These are phyloP conservation scores for Vesta saturnalis DNA, from an alignment of 2,888 invertebrate species.

Conservation along the genomic window DNA sequence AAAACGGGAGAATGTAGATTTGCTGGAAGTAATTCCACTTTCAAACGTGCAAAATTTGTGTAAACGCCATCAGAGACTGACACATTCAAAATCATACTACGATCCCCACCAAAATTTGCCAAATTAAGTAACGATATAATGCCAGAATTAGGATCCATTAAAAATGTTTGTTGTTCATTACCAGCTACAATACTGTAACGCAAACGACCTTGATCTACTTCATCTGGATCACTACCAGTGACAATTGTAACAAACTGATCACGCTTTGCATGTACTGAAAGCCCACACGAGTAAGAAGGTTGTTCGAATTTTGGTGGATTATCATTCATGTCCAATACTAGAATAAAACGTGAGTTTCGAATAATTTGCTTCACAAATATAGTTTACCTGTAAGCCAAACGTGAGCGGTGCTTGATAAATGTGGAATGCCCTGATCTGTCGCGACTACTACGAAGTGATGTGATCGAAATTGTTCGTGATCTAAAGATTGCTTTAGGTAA, in stretches of 20 bases:
- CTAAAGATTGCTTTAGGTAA: slow-evolving; percentile 80
- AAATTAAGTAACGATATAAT: slow-evolving; percentile 78
- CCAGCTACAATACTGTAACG: slow-evolving; percentile 85
- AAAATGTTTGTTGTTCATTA: slow-evolving; percentile 80
- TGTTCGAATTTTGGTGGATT: slow-evolving; percentile 89
- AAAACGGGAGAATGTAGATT: slow-evolving; percentile 85
- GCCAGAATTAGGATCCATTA: slow-evolving; percentile 69
- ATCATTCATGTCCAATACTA: slow-evolving; percentile 91
- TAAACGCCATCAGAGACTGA: slow-evolving; percentile 97
- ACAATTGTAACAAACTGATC: slow-evolving; percentile 90
- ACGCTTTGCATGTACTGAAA: slow-evolving; percentile 84
- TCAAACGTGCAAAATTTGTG: slow-evolving; percentile 85
- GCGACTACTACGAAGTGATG: slow-evolving; percentile 86
- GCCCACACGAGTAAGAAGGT: slow-evolving; percentile 77
- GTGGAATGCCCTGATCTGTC: slow-evolving; percentile 85
- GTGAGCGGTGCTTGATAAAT: slow-evolving; percentile 81
- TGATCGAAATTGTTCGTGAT: slow-evolving; percentile 77
- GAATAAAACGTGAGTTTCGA: slow-evolving; percentile 34
- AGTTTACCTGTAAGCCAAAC: slow-evolving; percentile 79
- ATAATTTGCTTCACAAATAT: neutral
- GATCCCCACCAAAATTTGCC: slow-evolving; percentile 75
- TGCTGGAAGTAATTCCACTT: slow-evolving; percentile 80
- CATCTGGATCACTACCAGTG: slow-evolving; percentile 89
- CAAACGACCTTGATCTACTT: slow-evolving; percentile 77
- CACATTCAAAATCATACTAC: slow-evolving; percentile 81